Conservation (phyloP, 2,888 invertebrate species). For the Lepidochrysops patricia region DNA sequence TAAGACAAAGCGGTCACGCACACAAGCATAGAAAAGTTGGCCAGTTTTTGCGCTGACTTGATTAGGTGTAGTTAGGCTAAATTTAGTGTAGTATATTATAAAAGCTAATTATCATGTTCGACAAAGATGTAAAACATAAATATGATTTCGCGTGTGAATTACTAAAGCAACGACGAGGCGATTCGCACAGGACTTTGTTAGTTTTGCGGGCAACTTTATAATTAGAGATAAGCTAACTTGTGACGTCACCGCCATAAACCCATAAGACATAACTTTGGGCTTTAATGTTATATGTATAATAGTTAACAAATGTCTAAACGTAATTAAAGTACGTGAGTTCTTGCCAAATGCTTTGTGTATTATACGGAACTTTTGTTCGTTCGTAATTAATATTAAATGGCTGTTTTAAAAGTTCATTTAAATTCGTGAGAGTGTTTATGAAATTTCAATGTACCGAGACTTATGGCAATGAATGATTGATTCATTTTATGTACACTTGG, state of each 20-base stretch:
- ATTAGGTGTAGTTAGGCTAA: no score
- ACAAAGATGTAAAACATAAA: not conserved
- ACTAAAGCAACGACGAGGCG: not conserved
- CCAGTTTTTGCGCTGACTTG: no score
- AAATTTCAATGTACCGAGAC: constrained; percentile 14
- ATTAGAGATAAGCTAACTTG: not conserved
- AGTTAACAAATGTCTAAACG: constrained; percentile 8
- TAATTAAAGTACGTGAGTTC: not conserved
- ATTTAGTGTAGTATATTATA: no score
- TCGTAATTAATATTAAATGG: constrained; percentile 13
- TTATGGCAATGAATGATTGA: constrained; percentile 13
- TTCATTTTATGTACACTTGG: not conserved
- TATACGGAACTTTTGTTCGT: constrained; percentile 3
- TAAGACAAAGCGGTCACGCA: no score
- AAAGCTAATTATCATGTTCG: no score
- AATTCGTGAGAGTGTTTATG: constrained; percentile 13
- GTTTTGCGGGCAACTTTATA: not conserved
- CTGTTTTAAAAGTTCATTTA: constrained; percentile 9
- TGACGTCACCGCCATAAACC: not conserved
- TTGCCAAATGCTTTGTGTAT: constrained; percentile 1
- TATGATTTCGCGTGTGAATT: not conserved
- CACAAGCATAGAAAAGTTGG: no score
- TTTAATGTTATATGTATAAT: constrained; percentile 1
- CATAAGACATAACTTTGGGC: not conserved
- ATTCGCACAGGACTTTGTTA: not conserved